Base-by-base conservation (phyloP, 2,113 vertebrate genomes). In the Aegithalos caudatus region DNA sequence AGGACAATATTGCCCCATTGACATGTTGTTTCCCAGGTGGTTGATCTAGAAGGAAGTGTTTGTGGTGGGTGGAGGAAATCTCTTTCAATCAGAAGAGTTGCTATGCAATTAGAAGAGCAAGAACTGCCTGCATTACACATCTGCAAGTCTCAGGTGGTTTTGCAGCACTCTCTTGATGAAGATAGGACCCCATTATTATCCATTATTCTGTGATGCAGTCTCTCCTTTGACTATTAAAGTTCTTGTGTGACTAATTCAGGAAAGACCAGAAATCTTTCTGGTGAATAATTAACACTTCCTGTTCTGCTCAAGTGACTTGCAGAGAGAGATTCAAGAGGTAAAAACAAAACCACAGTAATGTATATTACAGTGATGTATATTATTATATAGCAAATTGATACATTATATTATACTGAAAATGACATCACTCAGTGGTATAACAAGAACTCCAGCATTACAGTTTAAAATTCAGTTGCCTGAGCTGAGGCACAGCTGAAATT, bases 281-380 rank as follows among this genome's bases (percentile, higher is more conserved):
- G 35, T 97, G 93, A 95, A 88, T 91, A 94, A 86, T 90, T 82
- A 92, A 84, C 50, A 22, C 87, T 95, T 95, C 94, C 92, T 95
- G 67, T 72, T 71, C 91, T 89, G 81, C 53, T 91, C 29, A 60
- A 81, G 78, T 73, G 54, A 40, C 56, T 91, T 86, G 31, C 80
- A 78, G 83, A 78, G 78, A 38, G 20, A 35, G 60, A 45, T 88
- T 90, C n/a, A 79, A 58, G 85, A 81, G 67, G 70, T 67, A 47
- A 54, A 95, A 66, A 15, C 61, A 91, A 88, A 88, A 74, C 48
- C n/a, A 48, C 6, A 14, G 21, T 40, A 19, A 21, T 53, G 10
- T 65, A 4, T 89, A 24, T 85, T 20, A 56, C 4, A 24, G 23
- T 40, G 19, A 19, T 61, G 3, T 53, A 10, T 81, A 29, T 85